Conservation (phyloP, 2,888 invertebrate species). For the Polylopha cassiicola region DNA sequence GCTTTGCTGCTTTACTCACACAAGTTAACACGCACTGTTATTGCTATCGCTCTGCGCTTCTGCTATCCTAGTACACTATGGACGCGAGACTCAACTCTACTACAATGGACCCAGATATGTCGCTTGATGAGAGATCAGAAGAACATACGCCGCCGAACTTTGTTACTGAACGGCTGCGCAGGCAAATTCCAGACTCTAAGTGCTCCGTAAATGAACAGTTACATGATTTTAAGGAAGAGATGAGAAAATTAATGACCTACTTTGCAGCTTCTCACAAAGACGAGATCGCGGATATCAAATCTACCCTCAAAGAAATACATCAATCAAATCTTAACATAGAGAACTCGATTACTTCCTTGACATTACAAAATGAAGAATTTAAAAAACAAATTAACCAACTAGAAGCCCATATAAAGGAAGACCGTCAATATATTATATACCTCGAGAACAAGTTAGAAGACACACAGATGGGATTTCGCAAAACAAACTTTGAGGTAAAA, state of each 20-base stretch:
- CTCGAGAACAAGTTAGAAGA: background rate
- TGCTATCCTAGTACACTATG: too few relatives aligned
- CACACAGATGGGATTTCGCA: background rate
- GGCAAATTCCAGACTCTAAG: too few relatives aligned
- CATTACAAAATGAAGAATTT: background rate
- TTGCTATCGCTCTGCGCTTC: too few relatives aligned
- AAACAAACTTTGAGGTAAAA: conserved; percentile 1
- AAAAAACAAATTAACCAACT: background rate
- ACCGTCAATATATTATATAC: background rate
- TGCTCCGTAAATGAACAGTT: background rate
- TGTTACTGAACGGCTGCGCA: background rate
- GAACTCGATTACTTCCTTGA: background rate
- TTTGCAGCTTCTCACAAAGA: background rate
- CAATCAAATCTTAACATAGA: background rate
- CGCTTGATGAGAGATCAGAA: background rate
- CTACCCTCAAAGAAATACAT: background rate
- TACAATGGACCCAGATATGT: background rate
- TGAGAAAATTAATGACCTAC: background rate
- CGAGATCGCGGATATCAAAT: background rate
- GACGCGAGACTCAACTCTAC: too few relatives aligned
- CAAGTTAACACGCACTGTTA: too few relatives aligned
- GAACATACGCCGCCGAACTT: background rate
- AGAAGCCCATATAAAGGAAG: background rate
- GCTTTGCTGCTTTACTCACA: too few relatives aligned
- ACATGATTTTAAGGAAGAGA: background rate